These are phyloP conservation scores for Anolis apletophallus DNA, from an alignment of 2,797 vertebrate genomes.

Conservation along the genomic window DNA sequence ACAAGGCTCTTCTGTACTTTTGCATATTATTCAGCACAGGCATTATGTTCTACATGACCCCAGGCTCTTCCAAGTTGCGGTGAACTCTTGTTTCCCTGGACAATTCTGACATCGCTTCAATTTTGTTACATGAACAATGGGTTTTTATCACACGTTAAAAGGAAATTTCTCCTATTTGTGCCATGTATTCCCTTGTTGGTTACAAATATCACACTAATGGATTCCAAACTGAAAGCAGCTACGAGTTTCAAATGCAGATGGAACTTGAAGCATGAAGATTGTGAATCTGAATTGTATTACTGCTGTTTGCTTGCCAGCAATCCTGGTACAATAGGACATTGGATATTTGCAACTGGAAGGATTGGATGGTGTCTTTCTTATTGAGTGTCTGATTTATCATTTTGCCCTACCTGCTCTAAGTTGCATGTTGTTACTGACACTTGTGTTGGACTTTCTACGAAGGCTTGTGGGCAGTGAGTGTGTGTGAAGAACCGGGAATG, in stretches of 20 bases:
- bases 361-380: background rate
- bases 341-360: background rate
- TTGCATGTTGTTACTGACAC: background rate
- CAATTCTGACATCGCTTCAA: background rate
- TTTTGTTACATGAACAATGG: background rate
- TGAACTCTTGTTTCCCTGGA: background rate
- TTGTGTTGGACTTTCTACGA: background rate
- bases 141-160: conserved; percentile 28
- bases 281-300: background rate
- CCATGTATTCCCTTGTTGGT: background rate
- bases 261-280: conserved; percentile 5
- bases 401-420: background rate
- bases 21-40: background rate
- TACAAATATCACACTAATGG: conserved; percentile 25
- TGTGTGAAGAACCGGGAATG: too few relatives aligned
- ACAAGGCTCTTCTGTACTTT: conserved; percentile 1
- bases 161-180: background rate
- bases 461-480: too few relatives aligned
- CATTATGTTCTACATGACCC: background rate
- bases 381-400: background rate
- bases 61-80: background rate
- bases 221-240: background rate
- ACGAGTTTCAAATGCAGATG: conserved; percentile 21
- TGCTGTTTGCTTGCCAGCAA: conserved; percentile 8
- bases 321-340: background rate